A percentile compares a stretch with the other conserved stretches of the same genome.
Conservation (phyloP, 2,113 vertebrate genomes). For the Pao palembangensis region DNA sequence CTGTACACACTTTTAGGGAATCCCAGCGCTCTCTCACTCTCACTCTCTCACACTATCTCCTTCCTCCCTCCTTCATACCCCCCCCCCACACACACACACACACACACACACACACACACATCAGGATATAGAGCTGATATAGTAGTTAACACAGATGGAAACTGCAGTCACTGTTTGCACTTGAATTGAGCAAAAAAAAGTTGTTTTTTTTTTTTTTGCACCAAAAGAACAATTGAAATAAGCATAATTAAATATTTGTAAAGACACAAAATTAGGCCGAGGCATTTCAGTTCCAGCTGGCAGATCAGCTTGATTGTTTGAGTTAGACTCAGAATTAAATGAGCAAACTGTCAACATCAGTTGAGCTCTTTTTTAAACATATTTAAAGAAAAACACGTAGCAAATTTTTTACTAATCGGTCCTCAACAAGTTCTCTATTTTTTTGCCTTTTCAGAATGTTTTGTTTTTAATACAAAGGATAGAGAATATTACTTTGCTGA, state of each 20-base stretch:
- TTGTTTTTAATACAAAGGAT: not conserved
- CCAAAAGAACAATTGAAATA: too few species aligned
- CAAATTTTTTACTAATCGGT: not conserved
- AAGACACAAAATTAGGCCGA: not conserved
- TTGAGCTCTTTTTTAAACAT: not conserved
- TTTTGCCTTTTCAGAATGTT: not conserved
- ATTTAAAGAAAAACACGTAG: not conserved
- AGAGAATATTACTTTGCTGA: not conserved
- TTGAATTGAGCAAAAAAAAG: slow-evolving; percentile 2
- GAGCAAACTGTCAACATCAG: not conserved
- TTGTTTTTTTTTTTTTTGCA: not conserved
- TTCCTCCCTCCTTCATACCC: not conserved
- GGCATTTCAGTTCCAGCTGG: not conserved
- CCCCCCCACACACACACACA: slow-evolving; percentile 4
- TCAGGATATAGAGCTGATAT: slow-evolving; percentile 30
- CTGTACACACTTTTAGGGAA: slow-evolving; percentile 65
- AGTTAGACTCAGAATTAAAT: too few species aligned
- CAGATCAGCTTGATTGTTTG: not conserved
- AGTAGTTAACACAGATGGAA: slow-evolving; percentile 24
- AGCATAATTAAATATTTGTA: not conserved
- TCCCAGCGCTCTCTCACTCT: slow-evolving; percentile 33
- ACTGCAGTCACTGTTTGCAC: slow-evolving; percentile 2
- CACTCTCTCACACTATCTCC: not conserved
- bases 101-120: slow-evolving; percentile 1
- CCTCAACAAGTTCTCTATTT: not conserved